Evolutionary conservation across 2,113 vertebrate species (phyloP).

Genomic region (Mastomys coucha): DNA sequence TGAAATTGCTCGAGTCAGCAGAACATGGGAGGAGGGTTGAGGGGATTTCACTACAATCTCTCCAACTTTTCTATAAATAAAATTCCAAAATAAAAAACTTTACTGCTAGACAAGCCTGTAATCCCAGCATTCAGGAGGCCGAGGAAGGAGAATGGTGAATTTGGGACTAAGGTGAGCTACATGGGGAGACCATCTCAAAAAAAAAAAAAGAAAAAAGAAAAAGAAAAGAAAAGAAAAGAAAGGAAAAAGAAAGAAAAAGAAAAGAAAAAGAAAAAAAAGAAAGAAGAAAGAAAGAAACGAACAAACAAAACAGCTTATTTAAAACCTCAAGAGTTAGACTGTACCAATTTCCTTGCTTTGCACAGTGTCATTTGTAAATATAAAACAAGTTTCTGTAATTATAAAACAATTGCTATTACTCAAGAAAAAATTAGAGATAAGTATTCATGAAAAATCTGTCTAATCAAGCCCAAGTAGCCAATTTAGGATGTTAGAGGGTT

Average conservation of each 20-base stretch:
- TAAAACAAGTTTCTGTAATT: conserved; percentile 18
- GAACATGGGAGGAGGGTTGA: not conserved
- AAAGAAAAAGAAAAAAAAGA: not conserved
- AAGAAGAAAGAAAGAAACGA: not conserved
- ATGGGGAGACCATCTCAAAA: not conserved
- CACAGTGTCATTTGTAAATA: not conserved
- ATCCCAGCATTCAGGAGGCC: not conserved
- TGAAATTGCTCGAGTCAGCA: not conserved
- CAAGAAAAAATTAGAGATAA: not conserved
- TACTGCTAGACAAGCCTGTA: not conserved
- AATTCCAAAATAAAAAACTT: conserved; percentile 48
- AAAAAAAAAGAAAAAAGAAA: not conserved
- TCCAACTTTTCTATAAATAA: conserved; percentile 19
- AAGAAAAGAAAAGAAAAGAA: not conserved
- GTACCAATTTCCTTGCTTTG: not conserved
- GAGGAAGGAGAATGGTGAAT: not conserved
- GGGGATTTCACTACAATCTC: not conserved
- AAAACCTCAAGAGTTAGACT: conserved; percentile 18
- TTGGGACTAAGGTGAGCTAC: not conserved
- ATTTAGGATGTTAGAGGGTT: not conserved
- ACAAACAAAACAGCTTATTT: not conserved
- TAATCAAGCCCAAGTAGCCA: not conserved
- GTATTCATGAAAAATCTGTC: not conserved
- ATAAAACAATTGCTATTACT: conserved; percentile 11
- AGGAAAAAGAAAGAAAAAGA: not conserved